Percentiles rank a stretch among this genome's conserved stretches.
Conservation (phyloP, 2,888 invertebrate genomes). For the Baronia brevicornis region DNA sequence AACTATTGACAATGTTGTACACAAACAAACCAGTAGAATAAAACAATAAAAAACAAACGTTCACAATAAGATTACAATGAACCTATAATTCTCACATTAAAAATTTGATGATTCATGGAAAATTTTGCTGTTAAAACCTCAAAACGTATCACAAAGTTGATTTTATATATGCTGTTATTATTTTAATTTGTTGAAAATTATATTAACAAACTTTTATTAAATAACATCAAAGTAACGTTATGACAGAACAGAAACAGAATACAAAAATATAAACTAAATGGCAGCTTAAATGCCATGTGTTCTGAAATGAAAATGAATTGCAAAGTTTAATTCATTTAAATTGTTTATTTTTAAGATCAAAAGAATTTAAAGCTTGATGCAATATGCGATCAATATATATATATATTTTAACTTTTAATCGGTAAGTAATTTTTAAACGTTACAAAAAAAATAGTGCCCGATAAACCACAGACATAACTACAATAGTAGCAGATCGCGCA, state of each 20-base stretch:
- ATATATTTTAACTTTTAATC: no score
- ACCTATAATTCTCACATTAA: conserved; percentile 44
- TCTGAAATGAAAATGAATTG: conserved; percentile 16
- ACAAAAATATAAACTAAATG: conserved; percentile 41
- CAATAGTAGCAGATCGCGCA: no score
- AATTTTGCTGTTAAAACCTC: conserved; percentile 30
- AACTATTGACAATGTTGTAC: not conserved
- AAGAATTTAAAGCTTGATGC: not conserved
- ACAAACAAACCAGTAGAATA: conserved; percentile 6
- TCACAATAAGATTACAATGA: conserved; percentile 20
- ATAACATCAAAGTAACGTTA: conserved; percentile 49
- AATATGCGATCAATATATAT: no score
- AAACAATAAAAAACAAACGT: conserved; percentile 10
- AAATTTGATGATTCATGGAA: conserved; percentile 31
- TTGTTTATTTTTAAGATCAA: conserved; percentile 7
- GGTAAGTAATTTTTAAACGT: no score
- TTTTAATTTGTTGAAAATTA: conserved; percentile 25
- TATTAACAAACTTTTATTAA: conserved; percentile 37
- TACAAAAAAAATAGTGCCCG: no score
- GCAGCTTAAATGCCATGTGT: conserved; percentile 33
- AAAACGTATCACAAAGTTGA: conserved; percentile 22
- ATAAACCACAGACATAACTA: no score
- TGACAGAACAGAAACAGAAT: conserved; percentile 6
- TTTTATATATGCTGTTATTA: conserved; percentile 24
- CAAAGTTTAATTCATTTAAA: conserved; percentile 4